Evolutionary conservation across 2,888 invertebrate species (phyloP).

Genomic region (Drosophila greeni): DNA sequence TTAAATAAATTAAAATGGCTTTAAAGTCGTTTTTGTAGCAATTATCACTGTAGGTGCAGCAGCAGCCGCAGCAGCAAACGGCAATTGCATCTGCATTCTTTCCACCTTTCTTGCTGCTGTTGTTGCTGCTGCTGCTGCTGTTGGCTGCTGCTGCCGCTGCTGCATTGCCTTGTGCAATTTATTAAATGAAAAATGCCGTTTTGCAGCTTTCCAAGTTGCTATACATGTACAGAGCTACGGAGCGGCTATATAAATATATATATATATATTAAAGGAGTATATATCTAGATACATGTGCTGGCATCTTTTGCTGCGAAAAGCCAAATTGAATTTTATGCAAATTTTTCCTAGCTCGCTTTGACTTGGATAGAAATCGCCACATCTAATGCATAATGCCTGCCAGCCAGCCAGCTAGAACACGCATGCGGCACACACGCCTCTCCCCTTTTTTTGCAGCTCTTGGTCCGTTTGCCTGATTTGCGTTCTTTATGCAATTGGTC

Average conservation of each 20-base stretch:
- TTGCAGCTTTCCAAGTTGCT: conserved; percentile 75
- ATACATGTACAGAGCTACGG: conserved; percentile 36
- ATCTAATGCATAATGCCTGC: conserved; percentile 71
- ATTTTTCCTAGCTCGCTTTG: conserved; percentile 65
- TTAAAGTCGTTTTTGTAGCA: conserved; percentile 9
- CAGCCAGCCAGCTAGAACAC: conserved; percentile 45
- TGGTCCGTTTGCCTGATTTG: conserved; percentile 41
- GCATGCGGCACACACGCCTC: conserved; percentile 12
- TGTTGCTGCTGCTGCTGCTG: conserved; percentile 44
- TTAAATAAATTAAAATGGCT: conserved; percentile 1
- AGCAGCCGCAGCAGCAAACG: conserved; percentile 26
- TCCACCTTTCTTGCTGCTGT: conserved; percentile 45
- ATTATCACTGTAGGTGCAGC: conserved; percentile 39
- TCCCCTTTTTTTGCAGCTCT: conserved; percentile 5
- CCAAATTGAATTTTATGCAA: conserved; percentile 74
- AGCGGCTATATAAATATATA: conserved; percentile 1
- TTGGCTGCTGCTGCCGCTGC: conserved; percentile 44
- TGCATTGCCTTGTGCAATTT: conserved; percentile 70
- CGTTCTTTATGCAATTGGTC: conserved; percentile 65
- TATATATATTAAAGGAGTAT: conserved; percentile 1
- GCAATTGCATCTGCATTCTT: conserved; percentile 56
- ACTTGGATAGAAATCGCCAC: conserved; percentile 65
- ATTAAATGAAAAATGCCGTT: conserved; percentile 75
- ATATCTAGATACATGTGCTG: conserved; percentile 30
- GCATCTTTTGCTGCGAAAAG: conserved; percentile 59